These are phyloP conservation scores for Fregetta grallaria DNA, from an alignment of 2,113 vertebrate species.

Conservation along the genomic window DNA sequence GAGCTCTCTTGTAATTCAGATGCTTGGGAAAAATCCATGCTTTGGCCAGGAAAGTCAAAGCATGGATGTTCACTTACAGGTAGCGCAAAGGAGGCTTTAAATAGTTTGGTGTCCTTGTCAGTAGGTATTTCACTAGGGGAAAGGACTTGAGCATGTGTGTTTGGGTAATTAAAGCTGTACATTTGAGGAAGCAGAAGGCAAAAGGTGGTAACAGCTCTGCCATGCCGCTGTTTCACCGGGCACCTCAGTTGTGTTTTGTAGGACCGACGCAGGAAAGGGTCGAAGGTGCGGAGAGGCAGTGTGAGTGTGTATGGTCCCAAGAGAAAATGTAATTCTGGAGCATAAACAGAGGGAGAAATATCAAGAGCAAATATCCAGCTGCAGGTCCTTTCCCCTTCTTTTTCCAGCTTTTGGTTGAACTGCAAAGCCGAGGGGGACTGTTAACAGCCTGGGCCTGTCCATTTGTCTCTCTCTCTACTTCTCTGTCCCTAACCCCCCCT, in stretches of 20 bases:
- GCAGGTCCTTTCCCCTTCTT: background rate
- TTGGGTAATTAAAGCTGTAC: background rate
- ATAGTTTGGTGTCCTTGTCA: background rate
- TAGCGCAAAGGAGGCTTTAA: background rate
- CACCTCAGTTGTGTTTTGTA: background rate
- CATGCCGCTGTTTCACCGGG: background rate
- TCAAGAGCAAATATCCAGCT: background rate
- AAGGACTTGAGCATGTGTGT: accelerated
- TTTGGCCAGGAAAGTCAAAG: background rate
- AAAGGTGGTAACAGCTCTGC: background rate
- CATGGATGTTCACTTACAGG: background rate
- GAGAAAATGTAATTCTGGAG: background rate
- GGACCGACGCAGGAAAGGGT: background rate
- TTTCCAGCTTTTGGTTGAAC: background rate
- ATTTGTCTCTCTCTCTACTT: background rate
- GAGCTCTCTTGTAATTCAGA: background rate
- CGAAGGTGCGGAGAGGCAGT: background rate
- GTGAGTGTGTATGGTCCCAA: background rate
- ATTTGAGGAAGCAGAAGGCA: background rate
- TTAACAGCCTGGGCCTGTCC: background rate
- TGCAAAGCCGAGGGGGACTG: background rate
- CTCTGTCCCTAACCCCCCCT: background rate
- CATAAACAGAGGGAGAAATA: background rate
- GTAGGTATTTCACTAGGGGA: background rate
- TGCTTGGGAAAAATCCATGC: background rate